Evolutionary conservation across 1,140 invertebrate genomes (phyloP).

Genomic region (Leptopilina clavipes): DNA sequence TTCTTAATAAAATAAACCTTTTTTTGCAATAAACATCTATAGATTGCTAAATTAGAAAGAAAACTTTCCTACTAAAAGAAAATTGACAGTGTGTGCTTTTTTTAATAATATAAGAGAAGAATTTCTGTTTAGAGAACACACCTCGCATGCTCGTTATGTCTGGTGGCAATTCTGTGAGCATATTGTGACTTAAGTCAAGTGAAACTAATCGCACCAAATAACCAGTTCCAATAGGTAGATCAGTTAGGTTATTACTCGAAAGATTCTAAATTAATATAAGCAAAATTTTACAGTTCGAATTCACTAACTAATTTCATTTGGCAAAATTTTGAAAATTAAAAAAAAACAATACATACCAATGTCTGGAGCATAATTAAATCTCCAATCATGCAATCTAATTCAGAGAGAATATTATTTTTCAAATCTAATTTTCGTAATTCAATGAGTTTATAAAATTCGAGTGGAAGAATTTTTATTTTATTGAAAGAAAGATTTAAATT

Average conservation of each 20-base stretch:
- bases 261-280: slow-evolving; percentile 75
- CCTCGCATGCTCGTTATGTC: slow-evolving; percentile 78
- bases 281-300: slow-evolving; percentile 34
- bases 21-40: no score
- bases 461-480: slow-evolving; percentile 79
- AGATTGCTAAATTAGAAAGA: no score
- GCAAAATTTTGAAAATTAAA: slow-evolving; percentile 2
- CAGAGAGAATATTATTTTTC: slow-evolving; percentile 78
- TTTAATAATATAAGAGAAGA: not conserved
- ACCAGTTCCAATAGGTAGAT: slow-evolving; percentile 77
- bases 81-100: not conserved
- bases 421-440: slow-evolving; percentile 83
- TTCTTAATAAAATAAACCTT: no score
- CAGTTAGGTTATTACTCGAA: slow-evolving; percentile 77
- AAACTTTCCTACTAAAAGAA: no score
- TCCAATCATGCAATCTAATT: slow-evolving; percentile 80
- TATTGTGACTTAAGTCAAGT: slow-evolving; percentile 79
- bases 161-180: slow-evolving; percentile 75
- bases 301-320: slow-evolving; percentile 18
- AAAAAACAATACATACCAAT: slow-evolving; percentile 74
- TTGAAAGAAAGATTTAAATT: slow-evolving; percentile 89
- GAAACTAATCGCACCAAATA: slow-evolving; percentile 77
- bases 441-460: slow-evolving; percentile 79
- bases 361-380: slow-evolving; percentile 84
- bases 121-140: slow-evolving; percentile 56